phyloP scores from a whole-genome alignment of 2,888 invertebrate genomes.

The Chrysodeixis includens region DNA sequence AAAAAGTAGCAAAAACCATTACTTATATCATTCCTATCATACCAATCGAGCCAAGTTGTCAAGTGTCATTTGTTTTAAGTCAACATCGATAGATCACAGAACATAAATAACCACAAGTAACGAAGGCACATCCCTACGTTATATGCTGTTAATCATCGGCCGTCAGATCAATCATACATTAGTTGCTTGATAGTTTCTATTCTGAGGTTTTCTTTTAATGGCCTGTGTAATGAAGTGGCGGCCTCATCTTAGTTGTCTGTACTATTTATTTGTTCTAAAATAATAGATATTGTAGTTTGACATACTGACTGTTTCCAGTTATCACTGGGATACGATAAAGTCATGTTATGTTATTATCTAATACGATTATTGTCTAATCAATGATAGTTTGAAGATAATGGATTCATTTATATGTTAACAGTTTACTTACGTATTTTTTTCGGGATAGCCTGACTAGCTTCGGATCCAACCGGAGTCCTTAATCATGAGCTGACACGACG shows the following conservation, averaged over 20 bases:
- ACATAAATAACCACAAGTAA: background rate
- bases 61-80: background rate
- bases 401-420: too few species aligned
- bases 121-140: background rate
- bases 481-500: too few species aligned
- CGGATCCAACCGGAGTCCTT: too few species aligned
- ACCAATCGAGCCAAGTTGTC: background rate
- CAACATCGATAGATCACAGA: background rate
- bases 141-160: slow-evolving; percentile 31
- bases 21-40: too few species aligned
- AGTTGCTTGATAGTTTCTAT: slow-evolving; percentile 11
- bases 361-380: too few species aligned
- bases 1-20: too few species aligned
- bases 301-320: too few species aligned
- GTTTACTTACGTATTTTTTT: too few species aligned
- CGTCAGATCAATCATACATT: slow-evolving; percentile 35
- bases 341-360: too few species aligned
- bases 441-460: too few species aligned
- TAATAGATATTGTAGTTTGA: background rate
- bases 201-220: slow-evolving; percentile 18
- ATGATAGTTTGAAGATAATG: too few species aligned
- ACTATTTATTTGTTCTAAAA: background rate
- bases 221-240: background rate
- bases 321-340: too few species aligned
- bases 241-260: background rate